phyloP scores from a whole-genome alignment of 2,797 vertebrate genomes.

The Vespertilio murinus region DNA sequence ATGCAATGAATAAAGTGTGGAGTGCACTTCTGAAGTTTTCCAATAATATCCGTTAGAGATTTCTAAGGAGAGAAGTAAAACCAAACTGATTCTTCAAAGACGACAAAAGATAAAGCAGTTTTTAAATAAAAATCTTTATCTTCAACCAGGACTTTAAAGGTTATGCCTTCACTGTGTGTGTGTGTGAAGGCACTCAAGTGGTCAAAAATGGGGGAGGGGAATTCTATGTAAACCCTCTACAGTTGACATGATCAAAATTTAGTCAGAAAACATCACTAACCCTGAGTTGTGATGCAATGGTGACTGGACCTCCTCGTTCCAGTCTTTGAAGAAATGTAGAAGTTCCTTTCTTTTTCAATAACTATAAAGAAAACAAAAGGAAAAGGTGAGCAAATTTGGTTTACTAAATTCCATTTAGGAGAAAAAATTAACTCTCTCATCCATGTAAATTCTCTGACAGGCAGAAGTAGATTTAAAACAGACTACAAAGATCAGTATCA shows the following conservation, averaged over 20 bases:
- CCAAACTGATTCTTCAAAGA: neutral
- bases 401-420: neutral
- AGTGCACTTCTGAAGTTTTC: constrained; percentile 90
- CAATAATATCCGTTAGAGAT: constrained; percentile 90
- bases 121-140: neutral
- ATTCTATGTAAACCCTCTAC: neutral
- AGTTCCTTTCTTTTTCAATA: constrained; percentile 94
- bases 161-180: neutral
- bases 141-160: neutral
- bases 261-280: constrained; percentile 82
- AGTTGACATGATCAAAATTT: neutral
- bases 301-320: constrained; percentile 90
- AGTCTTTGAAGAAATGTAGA: constrained; percentile 91
- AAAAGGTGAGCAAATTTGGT: neutral
- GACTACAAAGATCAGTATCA: neutral
- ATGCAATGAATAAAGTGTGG: constrained; percentile 94
- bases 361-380: constrained; percentile 81
- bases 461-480: neutral
- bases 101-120: neutral
- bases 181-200: neutral
- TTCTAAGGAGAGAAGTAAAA: constrained; percentile 84
- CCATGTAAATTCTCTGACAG: neutral
- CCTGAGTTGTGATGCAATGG: constrained; percentile 91
- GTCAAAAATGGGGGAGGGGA: neutral
- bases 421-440: neutral